Evolutionary conservation across 2,113 vertebrate species (phyloP).

Genomic region (Sebastes fasciatus): DNA sequence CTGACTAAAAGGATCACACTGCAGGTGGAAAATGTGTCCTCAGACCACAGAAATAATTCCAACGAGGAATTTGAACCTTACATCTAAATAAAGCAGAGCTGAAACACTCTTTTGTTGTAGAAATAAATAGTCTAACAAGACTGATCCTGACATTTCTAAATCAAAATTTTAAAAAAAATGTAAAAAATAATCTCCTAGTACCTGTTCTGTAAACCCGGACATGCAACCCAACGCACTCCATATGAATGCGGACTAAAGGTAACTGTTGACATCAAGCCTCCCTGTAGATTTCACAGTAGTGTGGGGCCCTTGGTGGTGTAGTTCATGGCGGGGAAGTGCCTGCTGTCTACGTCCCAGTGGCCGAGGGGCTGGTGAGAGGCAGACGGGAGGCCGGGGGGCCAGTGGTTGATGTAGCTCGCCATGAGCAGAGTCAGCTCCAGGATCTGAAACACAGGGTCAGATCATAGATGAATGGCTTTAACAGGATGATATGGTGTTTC

Average conservation of each 20-base stretch:
- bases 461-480: constrained; percentile 28
- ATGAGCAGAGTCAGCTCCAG: constrained; percentile 91
- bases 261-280: neutral
- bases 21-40: constrained; percentile 1
- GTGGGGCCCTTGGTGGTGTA: constrained; percentile 90
- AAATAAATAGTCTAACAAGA: constrained; percentile 62
- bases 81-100: constrained; percentile 44
- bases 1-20: neutral
- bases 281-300: constrained; percentile 82
- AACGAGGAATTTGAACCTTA: constrained; percentile 12
- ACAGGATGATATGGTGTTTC: constrained; percentile 38
- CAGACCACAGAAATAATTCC: constrained; percentile 1
- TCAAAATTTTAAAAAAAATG: constrained; percentile 40
- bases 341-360: constrained; percentile 85
- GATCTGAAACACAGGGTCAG: constrained; percentile 78
- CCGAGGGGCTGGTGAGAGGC: constrained; percentile 61
- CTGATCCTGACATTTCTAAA: constrained; percentile 33
- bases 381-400: constrained; percentile 69
- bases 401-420: constrained; percentile 92
- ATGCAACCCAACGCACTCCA: constrained; percentile 25
- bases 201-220: constrained; percentile 13
- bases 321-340: constrained; percentile 84
- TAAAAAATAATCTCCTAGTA: constrained; percentile 35
- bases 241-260: constrained; percentile 19
- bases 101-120: constrained; percentile 46